Evolutionary conservation across 1,140 invertebrate species (phyloP), one percentile per base, ranked within the genome.

Genomic region (Drosophila pandora): DNA sequence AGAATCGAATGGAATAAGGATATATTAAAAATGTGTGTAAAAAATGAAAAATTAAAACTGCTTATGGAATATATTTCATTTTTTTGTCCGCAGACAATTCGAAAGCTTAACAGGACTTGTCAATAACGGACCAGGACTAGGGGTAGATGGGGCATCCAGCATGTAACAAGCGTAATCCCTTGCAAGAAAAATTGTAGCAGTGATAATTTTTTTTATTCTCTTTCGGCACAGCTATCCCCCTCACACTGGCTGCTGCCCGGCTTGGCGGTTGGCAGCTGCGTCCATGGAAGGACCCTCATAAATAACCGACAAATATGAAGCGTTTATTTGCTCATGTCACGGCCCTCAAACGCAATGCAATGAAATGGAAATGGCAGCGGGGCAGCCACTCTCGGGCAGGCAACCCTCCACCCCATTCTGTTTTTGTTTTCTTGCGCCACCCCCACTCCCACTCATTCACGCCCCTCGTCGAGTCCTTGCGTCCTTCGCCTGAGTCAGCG

Each of bases 221-320:
- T 69, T 43, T 77, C 22, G 34, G 23, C 28, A 1, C 22, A 17
- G 17, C 23, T 5, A 5, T 55, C 61, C 10, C 49, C 34, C 17
- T 41, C 21, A 21, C 47, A 17, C 58, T 55, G 32, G n/a, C 17
- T 22, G n/a, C 17, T 22, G 17, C n/a, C 37, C 23, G 56, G 56
- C 50, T 56, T 50, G 64, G 59, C 71, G 45, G 56, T 62, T 54
- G 73, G 72, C 87, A 90, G 85, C 87, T 90, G 87, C 79, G 83
- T 76, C 82, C 87, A 6, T 39, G 65, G 76, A 90, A 87, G 79
- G 67, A 87, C 87, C 79, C 87, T 90, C 81, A 90, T 90, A 90
- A 90, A 90, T 90, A 87, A 90, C 74, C 76, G 72, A 90, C 87
- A 90, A 90, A 90, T 90, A 90, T 90, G 87, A 90, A 90, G 87